Evolutionary conservation across 2,888 invertebrate species (phyloP).

Genomic region (Cantharis rufa): DNA sequence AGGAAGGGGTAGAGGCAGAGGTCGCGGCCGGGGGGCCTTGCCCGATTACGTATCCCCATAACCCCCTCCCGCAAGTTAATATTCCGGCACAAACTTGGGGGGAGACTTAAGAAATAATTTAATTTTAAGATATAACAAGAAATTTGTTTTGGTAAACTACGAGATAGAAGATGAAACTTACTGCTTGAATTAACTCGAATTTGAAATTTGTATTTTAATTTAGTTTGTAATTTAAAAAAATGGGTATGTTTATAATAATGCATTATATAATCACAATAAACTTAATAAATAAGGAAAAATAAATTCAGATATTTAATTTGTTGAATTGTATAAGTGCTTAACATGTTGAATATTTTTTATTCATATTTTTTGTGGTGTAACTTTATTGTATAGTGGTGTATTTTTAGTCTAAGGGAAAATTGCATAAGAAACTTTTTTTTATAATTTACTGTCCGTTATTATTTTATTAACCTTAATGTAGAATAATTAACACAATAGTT

Average conservation of each 20-base stretch:
- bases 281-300: background rate
- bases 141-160: background rate
- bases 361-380: background rate
- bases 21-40: conserved; percentile 67
- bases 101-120: conserved; percentile 10
- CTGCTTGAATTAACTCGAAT: background rate
- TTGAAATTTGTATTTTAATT: background rate
- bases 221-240: background rate
- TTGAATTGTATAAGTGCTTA: background rate
- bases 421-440: background rate
- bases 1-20: conserved; percentile 77
- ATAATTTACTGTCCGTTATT: background rate
- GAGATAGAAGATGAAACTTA: background rate
- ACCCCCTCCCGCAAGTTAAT: conserved; percentile 43
- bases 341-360: background rate
- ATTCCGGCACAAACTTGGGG: conserved; percentile 8
- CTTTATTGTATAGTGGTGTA: background rate
- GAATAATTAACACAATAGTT: background rate
- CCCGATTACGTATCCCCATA: conserved; percentile 54
- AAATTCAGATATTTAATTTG: background rate
- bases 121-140: background rate
- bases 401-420: background rate
- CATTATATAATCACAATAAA: background rate
- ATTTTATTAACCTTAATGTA: background rate
- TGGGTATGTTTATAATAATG: background rate